These are phyloP conservation scores for Nemopilema nomurai DNA, from an alignment of 30 jellyfish, hydroid and myxozoan genomes.

Conservation along the genomic window DNA sequence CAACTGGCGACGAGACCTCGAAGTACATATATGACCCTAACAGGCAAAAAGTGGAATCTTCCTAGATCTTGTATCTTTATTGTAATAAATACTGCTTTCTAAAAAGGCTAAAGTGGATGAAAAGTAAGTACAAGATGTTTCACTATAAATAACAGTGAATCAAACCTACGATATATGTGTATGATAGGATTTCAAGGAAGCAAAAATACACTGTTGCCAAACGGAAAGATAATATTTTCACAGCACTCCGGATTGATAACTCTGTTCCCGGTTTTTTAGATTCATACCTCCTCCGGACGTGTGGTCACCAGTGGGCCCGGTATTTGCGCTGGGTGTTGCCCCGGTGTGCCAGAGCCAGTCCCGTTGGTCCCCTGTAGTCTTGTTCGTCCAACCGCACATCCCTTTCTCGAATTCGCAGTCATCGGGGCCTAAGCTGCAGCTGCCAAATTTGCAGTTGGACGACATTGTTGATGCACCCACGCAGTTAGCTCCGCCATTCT, in stretches of 20 bases:
- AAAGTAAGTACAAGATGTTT: neutral
- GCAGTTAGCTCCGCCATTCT: slow-evolving; percentile 78
- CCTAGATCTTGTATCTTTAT: too few species aligned
- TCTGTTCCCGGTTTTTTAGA: neutral
- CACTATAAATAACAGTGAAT: too few species aligned
- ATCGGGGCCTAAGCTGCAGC: slow-evolving; percentile 48
- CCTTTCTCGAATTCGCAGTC: slow-evolving; percentile 42
- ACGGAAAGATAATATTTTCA: too few species aligned
- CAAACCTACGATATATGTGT: too few species aligned
- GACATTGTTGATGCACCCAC: slow-evolving; percentile 44
- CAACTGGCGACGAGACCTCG: slow-evolving; percentile 68
- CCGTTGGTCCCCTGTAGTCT: slow-evolving; percentile 1
- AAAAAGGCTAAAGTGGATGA: neutral
- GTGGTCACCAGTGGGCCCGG: slow-evolving; percentile 64
- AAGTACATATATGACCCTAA: slow-evolving; percentile 53
- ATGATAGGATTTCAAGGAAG: too few species aligned
- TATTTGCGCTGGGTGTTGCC: slow-evolving; percentile 29
- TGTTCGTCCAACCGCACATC: slow-evolving; percentile 27
- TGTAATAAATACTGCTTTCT: too few species aligned
- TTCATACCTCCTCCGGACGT: slow-evolving; percentile 34
- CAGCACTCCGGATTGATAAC: too few species aligned
- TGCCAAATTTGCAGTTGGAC: slow-evolving; percentile 11
- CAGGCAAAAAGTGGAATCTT: neutral
- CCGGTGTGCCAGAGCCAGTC: slow-evolving; percentile 45
- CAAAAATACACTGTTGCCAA: too few species aligned